Evolutionary conservation across 2,113 vertebrate species (phyloP).

Genomic region (Antigone vipio): DNA sequence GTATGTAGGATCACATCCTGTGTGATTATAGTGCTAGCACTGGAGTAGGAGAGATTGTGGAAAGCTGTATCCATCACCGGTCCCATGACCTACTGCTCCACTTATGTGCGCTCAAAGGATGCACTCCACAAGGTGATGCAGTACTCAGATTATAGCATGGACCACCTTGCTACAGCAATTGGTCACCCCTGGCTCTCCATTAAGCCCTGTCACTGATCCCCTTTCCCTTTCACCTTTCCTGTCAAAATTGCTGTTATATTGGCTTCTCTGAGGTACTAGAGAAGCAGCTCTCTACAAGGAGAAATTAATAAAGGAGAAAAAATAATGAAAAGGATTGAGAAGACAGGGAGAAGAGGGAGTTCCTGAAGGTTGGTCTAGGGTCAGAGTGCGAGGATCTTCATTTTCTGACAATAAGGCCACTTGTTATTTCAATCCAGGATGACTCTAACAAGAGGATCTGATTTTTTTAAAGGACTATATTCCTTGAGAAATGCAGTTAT

Average conservation of each 20-base stretch:
- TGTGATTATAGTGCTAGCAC: not conserved
- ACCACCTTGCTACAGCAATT: not conserved
- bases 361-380: not conserved
- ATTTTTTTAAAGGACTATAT: not conserved
- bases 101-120: not conserved
- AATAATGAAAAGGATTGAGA: not conserved
- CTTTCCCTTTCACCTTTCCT: not conserved
- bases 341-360: not conserved
- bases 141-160: not conserved
- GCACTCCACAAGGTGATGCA: not conserved
- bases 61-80: not conserved
- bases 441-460: not conserved
- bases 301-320: not conserved
- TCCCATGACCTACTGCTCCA: not conserved
- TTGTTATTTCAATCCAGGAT: not conserved
- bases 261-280: not conserved
- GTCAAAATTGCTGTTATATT: not conserved
- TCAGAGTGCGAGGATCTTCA: not conserved
- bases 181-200: not conserved
- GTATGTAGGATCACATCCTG: not conserved
- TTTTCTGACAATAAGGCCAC: not conserved
- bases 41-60: not conserved
- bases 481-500: not conserved
- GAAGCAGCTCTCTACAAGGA: not conserved
- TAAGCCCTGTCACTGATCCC: not conserved